Evolutionary conservation across 23 tunicate species (phyloP), one percentile per base, ranked within the genome.

Genomic region (Ascidia mentula): DNA sequence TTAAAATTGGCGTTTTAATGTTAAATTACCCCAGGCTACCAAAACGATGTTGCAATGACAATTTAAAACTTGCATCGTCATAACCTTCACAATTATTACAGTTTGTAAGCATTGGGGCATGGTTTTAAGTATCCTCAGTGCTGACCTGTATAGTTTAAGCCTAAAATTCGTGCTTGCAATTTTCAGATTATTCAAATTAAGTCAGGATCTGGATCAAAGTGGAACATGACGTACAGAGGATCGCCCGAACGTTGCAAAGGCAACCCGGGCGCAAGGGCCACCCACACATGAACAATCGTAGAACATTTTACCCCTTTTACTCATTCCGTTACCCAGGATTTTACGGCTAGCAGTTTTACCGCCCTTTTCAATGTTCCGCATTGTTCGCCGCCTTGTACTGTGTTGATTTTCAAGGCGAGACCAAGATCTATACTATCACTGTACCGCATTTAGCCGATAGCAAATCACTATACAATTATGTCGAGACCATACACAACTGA

Each of bases 351-450:
- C 12, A 53, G 65, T 53, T 53, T 6, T 53, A 20, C 22, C 24
- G 65, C 65, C 13, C 65, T 3, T 53, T 26, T 42, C 53, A 15
- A 3, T 26, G 24, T 9, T 28, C 4, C 65, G 24, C 12, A 5
- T 53, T 53, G n/a, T n/a, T n/a, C n/a, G n/a, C n/a, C n/a, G 65
- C 65, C 65, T 53, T 53, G 65, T 53, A 53, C 13, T 53, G 65
- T 53, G 65, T 53, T 53, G 65, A 9, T 3, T 20, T 26, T 28
- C 24, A 28, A 28, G 65, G 12, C 13, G 65, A 53, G 65, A 6
- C 28, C 65, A 53, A n/a, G n/a, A n/a, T n/a, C n/a, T n/a, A n/a
- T 28, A 26, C 24, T 53, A 53, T 53, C 65, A 53, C 65, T 53
- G 65, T 53, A 53, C 24, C 13, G 65, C 65, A 20, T 53, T 53